Evolutionary conservation across 2,797 vertebrate species (phyloP).

Genomic region (Corythornis leucogaster): DNA sequence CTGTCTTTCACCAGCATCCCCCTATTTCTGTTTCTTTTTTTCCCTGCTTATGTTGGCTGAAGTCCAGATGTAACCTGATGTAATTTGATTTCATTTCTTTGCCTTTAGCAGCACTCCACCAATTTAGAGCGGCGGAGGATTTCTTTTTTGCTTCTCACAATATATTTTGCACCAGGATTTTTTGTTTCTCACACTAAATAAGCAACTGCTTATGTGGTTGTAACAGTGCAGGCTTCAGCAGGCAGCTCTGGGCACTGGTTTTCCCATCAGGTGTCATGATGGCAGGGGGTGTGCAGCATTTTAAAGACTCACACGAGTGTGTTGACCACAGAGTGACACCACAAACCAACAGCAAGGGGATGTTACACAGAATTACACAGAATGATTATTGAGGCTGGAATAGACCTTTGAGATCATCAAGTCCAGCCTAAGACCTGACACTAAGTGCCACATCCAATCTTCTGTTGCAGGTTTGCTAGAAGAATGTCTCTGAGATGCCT

Average conservation of each 20-base stretch:
- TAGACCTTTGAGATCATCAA: too few species aligned
- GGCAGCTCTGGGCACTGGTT: neutral
- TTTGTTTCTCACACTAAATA: neutral
- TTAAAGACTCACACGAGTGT: neutral
- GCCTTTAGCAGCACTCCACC: neutral
- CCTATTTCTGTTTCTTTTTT: neutral
- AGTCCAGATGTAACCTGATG: neutral
- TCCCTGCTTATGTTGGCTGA: neutral
- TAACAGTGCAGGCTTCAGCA: neutral
- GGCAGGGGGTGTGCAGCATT: neutral
- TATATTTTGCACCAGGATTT: neutral
- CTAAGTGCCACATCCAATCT: too few species aligned
- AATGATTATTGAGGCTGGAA: too few species aligned
- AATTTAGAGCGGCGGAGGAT: neutral
- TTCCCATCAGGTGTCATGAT: neutral
- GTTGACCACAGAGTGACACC: neutral
- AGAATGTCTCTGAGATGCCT: neutral
- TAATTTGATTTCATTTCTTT: neutral
- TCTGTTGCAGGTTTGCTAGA: neutral
- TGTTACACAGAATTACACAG: too few species aligned
- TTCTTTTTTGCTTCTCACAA: neutral
- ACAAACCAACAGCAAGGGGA: too few species aligned
- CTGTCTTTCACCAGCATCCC: neutral
- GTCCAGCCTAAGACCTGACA: too few species aligned
- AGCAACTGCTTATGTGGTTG: neutral